Base-by-base conservation (phyloP, 64 coral and sea anemone genomes). In the Hydrozoanthus tunicans region DNA sequence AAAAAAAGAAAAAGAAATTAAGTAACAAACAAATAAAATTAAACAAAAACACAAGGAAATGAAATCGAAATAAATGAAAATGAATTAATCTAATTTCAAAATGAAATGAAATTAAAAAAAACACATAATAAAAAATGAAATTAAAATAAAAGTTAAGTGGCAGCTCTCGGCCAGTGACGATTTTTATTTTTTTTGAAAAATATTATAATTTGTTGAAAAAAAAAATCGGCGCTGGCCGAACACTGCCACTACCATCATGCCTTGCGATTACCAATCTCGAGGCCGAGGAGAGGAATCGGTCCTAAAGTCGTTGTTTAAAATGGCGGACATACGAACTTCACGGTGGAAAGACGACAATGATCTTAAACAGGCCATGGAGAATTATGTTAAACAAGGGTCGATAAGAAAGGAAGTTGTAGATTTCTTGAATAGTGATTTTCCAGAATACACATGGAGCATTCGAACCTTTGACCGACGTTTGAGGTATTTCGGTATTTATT, bases 171-270 rank as follows among this genome's bases (percentile, higher is more conserved):
- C 81, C 27, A 85, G 52, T 56, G 82, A 73, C 64, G 20, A 12
- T 68, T 3, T 69, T 79, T 7, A 20, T 20, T 32, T 86, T 69
- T 85, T 80, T 61, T 58, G 11, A 80, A 80, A 80, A 86, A 70
- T 62, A 81, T 59, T 79, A 4, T 27, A 62, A 62, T 62, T 81
- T 81, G 58, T 81, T 81, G 78, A n/a, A 91, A 81, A 70, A 81
- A 2, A 91, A 91, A 91, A 81, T 51, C 8, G 57, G 73, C 66
- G 58, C 77, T 91, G 90, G 90, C 78, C 78, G 90, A 81, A 70
- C 64, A 80, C 90, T 91, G 55, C 90, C 90, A 81, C 78, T 81
- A 91, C 78, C 78, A 81, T 81, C 78, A 91, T 91, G 78, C 90
- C 78, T 81, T 91, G 90, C 11, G 78, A 67, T 71, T 71, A 71